phyloP scores from a whole-genome alignment of 2,113 vertebrate species.

The Orthonyx spaldingii region DNA sequence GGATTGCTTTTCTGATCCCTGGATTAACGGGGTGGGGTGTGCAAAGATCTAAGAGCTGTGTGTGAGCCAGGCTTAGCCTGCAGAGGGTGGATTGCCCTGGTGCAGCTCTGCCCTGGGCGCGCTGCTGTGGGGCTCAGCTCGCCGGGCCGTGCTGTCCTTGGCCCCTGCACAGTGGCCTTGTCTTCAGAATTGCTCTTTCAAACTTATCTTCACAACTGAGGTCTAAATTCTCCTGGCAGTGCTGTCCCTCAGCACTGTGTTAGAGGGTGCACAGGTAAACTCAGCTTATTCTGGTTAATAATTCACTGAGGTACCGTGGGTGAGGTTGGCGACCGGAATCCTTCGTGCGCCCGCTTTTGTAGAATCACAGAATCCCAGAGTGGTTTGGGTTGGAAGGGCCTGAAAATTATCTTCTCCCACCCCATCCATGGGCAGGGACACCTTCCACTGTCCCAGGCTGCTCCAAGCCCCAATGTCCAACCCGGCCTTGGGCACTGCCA shows the following conservation, averaged over 20 bases:
- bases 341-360: fast-evolving
- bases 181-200: background rate
- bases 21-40: background rate
- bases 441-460: fast-evolving
- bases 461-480: fast-evolving
- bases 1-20: background rate
- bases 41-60: background rate
- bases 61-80: background rate
- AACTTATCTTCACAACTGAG: background rate
- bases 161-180: background rate
- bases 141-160: fast-evolving
- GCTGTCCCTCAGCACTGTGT: background rate
- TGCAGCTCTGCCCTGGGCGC: background rate
- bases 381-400: background rate
- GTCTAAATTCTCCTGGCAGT: background rate
- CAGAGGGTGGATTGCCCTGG: background rate
- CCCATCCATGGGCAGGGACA: background rate
- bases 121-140: fast-evolving
- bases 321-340: background rate
- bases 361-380: background rate
- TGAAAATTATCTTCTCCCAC: background rate
- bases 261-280: background rate
- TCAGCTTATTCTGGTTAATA: background rate
- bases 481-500: background rate
- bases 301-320: background rate